phyloP scores from a whole-genome alignment of 92 coral and sea anemone genomes.

The Epizoanthus illoricatus region DNA sequence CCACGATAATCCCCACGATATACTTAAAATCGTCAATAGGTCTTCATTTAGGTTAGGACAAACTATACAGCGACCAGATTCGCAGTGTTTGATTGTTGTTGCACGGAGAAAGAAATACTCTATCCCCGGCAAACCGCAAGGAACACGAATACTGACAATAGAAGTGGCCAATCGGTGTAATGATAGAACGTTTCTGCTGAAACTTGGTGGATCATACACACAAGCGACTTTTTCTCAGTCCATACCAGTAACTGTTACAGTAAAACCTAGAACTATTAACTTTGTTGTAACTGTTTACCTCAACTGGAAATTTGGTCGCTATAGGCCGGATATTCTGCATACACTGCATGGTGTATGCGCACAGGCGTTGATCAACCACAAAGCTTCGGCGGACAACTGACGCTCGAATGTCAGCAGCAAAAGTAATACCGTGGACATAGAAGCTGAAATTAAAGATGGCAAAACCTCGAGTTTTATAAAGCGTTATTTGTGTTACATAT shows the following conservation, averaged over 20 bases:
- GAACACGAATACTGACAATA: conserved; percentile 60
- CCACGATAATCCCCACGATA: conserved; percentile 20
- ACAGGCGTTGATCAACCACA: too few relatives aligned
- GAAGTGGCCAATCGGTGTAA: conserved; percentile 71
- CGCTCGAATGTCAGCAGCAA: too few relatives aligned
- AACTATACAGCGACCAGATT: conserved; percentile 42
- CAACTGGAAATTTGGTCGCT: conserved; percentile 81
- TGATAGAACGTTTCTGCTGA: conserved; percentile 49
- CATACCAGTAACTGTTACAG: conserved; percentile 57
- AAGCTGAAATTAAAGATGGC: too few relatives aligned
- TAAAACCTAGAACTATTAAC: conserved; percentile 67
- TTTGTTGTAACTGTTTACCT: conserved; percentile 70
- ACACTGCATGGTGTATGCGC: not conserved
- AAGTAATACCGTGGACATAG: too few relatives aligned
- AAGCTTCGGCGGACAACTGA: too few relatives aligned
- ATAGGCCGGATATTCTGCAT: conserved; percentile 58
- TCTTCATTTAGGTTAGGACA: conserved; percentile 61
- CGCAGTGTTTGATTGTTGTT: conserved; percentile 58
- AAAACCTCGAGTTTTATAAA: too few relatives aligned
- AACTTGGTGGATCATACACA: conserved; percentile 59
- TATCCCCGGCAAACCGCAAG: conserved; percentile 49
- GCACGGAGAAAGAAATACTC: conserved; percentile 44
- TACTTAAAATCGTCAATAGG: conserved; percentile 41
- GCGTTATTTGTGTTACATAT: too few relatives aligned
- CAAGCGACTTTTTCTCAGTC: conserved; percentile 57